Percentiles rank a stretch among this genome's conserved stretches.
Conservation (phyloP, 2,888 invertebrate species). For the Brenthis hecate region DNA sequence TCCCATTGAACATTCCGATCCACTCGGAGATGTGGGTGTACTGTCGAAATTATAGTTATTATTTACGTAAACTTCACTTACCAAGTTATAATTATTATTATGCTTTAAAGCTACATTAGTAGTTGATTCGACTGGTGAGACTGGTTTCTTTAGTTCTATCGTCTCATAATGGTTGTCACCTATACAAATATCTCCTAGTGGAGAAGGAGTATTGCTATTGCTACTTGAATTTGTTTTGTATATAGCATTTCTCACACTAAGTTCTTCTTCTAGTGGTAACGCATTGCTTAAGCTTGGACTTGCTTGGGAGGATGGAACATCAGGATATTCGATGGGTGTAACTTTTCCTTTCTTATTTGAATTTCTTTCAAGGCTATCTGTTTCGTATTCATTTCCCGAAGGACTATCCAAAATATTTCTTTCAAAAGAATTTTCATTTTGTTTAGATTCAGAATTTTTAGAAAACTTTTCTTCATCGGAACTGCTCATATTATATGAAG, state of each 20-base stretch:
- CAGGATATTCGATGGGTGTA: conserved; percentile 84
- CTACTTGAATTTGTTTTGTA: conserved; percentile 85
- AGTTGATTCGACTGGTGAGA: conserved; percentile 47
- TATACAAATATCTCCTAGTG: conserved; percentile 59
- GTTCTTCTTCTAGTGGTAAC: conserved; percentile 89
- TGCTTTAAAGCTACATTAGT: conserved; percentile 39
- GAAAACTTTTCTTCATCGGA: conserved; percentile 73
- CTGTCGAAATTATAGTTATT: conserved; percentile 87
- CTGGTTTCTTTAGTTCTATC: conserved; percentile 52
- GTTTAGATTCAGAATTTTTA: conserved; percentile 46
- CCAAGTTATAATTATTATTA: conserved; percentile 85
- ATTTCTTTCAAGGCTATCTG: conserved; percentile 87
- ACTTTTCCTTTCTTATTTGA: conserved; percentile 76
- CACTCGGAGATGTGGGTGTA: conserved; percentile 81
- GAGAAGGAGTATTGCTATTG: conserved; percentile 76
- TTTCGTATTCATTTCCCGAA: conserved; percentile 85
- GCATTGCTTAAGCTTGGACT: conserved; percentile 89
- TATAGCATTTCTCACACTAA: conserved; percentile 89
- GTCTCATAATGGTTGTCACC: conserved; percentile 75
- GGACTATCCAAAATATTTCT: conserved; percentile 64
- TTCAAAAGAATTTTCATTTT: conserved; percentile 55
- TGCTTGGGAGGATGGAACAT: conserved; percentile 86
- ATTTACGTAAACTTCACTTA: conserved; percentile 90
- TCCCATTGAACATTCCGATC: conserved; percentile 82
- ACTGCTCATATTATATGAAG: conserved; percentile 66